These are phyloP conservation scores for Calcarius lapponicus DNA, from an alignment of 2,797 vertebrate species.

Conservation along the genomic window DNA sequence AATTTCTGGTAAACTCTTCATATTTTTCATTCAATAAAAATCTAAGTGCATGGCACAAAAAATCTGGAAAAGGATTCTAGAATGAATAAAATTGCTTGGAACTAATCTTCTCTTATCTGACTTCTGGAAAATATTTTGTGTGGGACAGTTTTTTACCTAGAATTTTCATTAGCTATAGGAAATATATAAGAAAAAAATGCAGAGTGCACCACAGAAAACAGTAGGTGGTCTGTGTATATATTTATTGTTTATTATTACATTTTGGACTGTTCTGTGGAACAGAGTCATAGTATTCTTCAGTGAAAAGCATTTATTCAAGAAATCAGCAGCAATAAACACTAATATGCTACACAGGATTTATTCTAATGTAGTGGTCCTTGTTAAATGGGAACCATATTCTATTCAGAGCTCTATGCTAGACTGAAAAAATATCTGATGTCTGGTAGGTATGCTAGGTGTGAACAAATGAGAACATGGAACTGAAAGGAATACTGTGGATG, in stretches of 20 bases:
- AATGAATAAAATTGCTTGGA: not conserved
- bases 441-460: not conserved
- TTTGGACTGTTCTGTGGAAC: not conserved
- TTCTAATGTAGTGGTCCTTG: not conserved
- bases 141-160: accelerated
- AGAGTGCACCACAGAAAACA: not conserved
- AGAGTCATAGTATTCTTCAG: not conserved
- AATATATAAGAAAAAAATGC: not conserved
- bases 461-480: not conserved
- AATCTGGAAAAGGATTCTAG: not conserved
- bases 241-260: not conserved
- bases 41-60: not conserved
- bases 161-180: not conserved
- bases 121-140: not conserved
- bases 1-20: not conserved
- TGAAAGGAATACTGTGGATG: not conserved
- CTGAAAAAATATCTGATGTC: not conserved
- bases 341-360: not conserved
- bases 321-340: not conserved
- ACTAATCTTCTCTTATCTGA: not conserved
- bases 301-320: not conserved
- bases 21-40: not conserved
- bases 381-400: not conserved
- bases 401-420: not conserved
- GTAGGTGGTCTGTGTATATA: not conserved